Conservation (phyloP, 2,888 invertebrate genomes). For the Rhagonycha fulva region DNA sequence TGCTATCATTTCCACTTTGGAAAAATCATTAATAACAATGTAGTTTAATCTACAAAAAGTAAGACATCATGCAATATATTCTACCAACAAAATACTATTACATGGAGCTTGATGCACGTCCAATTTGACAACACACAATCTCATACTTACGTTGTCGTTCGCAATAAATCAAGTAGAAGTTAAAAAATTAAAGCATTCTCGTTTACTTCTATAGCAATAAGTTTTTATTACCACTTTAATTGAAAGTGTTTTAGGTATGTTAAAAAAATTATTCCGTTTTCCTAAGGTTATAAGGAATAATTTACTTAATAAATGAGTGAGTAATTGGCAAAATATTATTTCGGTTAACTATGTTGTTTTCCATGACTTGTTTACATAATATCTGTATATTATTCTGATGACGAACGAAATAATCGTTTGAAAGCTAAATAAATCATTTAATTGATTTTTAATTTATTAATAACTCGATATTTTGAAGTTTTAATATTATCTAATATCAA, state of each 20-base stretch:
- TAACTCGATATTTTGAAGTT: too few relatives aligned
- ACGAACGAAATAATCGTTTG: too few relatives aligned
- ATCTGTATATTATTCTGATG: too few relatives aligned
- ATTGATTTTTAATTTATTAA: too few relatives aligned
- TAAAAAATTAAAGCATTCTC: background rate
- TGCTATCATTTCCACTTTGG: background rate
- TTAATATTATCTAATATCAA: too few relatives aligned
- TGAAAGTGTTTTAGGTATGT: background rate
- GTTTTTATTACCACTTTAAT: background rate
- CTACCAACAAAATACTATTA: background rate
- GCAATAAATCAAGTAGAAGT: background rate
- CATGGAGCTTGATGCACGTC: background rate
- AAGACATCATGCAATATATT: background rate
- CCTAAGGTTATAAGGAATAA: too few relatives aligned
- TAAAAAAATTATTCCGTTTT: too few relatives aligned
- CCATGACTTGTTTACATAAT: too few relatives aligned
- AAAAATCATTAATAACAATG: background rate
- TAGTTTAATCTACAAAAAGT: background rate
- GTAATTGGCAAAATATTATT: too few relatives aligned
- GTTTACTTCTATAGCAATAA: background rate
- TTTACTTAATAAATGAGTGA: too few relatives aligned
- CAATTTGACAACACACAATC: background rate
- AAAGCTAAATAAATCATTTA: too few relatives aligned
- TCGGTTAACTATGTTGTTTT: too few relatives aligned
- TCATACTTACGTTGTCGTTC: background rate